These are phyloP conservation scores for Blastomussa wellsi DNA, from an alignment of 92 coral and sea anemone genomes.

Conservation along the genomic window DNA sequence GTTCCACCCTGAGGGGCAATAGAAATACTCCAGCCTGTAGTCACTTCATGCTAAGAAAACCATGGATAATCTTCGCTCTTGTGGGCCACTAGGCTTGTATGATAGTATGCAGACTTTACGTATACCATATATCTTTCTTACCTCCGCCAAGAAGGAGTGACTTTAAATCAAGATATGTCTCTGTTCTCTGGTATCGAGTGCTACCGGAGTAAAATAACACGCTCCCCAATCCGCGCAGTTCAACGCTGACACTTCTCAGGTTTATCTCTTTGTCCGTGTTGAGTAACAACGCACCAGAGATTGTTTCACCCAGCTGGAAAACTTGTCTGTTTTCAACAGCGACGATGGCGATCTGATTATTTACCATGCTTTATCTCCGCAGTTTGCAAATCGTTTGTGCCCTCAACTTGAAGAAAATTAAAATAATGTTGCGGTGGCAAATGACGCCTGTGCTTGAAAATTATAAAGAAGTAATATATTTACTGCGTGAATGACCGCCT, in stretches of 20 bases:
- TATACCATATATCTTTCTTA: background rate
- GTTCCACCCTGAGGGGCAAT: no score
- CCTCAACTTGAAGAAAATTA: background rate
- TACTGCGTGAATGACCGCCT: no score
- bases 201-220: slow-evolving; percentile 33
- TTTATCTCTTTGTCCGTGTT: slow-evolving; percentile 34
- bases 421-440: no score
- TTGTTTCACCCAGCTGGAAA: slow-evolving; percentile 38
- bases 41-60: no score
- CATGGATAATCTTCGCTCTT: no score
- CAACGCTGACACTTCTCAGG: slow-evolving; percentile 25
- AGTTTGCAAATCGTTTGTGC: background rate
- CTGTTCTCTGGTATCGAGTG: slow-evolving; percentile 6
- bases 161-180: background rate
- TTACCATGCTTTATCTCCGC: background rate
- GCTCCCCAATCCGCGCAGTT: slow-evolving; percentile 25
- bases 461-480: no score
- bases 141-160: slow-evolving; percentile 36
- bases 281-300: slow-evolving; percentile 30
- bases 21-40: no score
- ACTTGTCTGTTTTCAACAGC: slow-evolving; percentile 35
- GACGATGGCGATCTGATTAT: slow-evolving; percentile 29
- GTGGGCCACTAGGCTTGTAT: no score
- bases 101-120: background rate
- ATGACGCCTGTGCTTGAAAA: no score